Conservation (phyloP, 2,797 vertebrate species). For the Microctenopoma stevenorrisi region DNA sequence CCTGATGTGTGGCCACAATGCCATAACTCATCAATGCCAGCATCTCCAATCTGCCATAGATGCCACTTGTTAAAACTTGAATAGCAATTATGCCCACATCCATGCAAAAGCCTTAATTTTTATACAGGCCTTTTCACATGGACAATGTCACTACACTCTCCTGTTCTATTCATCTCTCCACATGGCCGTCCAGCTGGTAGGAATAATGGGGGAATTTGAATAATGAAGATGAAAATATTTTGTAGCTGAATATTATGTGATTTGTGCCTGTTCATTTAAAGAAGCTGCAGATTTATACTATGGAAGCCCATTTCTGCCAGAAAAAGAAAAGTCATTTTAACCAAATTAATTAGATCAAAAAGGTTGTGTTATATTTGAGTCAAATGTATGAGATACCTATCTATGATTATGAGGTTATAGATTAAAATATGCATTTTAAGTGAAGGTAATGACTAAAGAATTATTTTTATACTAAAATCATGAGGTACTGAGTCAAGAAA, state of each 20-base stretch:
- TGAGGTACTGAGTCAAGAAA: neutral
- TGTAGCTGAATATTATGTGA: conserved; percentile 45
- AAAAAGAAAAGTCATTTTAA: neutral
- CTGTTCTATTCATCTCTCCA: conserved; percentile 28
- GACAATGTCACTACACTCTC: neutral
- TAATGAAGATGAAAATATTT: conserved; percentile 39
- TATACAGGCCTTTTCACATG: conserved; percentile 37
- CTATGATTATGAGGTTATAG: neutral
- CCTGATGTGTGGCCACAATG: conserved; percentile 43
- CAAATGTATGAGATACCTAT: neutral
- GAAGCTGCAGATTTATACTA: neutral
- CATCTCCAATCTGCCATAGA: conserved; percentile 16
- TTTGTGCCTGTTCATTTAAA: conserved; percentile 45
- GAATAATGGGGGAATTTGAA: conserved; percentile 10
- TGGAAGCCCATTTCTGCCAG: conserved; percentile 25
- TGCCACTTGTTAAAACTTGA: conserved; percentile 1
- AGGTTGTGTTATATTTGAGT: too few species aligned
- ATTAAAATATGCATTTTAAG: neutral
- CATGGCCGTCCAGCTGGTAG: conserved; percentile 29
- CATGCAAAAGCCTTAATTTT: conserved; percentile 27
- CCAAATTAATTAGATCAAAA: neutral
- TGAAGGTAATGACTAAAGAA: neutral
- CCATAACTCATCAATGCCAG: conserved; percentile 19
- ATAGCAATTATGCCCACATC: neutral
- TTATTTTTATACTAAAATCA: neutral